Conservation (phyloP, 2,113 vertebrate species). For the Prolemur simus region DNA sequence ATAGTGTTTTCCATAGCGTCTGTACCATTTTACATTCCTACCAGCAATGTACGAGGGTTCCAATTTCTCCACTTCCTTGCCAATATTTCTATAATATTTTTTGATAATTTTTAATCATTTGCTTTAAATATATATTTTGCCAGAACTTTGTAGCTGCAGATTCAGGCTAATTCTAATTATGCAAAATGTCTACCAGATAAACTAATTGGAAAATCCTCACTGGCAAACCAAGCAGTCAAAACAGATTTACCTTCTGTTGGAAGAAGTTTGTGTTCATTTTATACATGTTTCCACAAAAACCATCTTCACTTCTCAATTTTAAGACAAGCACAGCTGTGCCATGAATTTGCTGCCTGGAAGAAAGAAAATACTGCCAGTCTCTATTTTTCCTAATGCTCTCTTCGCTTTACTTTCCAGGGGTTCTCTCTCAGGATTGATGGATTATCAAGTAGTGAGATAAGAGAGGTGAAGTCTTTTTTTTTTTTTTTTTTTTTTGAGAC, state of each 20-base stretch:
- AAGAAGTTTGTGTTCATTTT: slow-evolving; percentile 52
- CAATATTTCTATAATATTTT: slow-evolving; percentile 24
- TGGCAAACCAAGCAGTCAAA: slow-evolving; percentile 52
- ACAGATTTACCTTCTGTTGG: slow-evolving; percentile 24
- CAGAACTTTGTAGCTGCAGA: slow-evolving; percentile 8
- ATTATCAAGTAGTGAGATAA: neutral
- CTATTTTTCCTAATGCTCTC: neutral
- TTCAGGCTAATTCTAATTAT: slow-evolving; percentile 39
- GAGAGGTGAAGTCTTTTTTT: neutral
- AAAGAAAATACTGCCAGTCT: neutral
- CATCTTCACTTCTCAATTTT: neutral
- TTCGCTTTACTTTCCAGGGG: neutral
- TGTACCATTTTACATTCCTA: neutral
- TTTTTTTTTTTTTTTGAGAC: too few species aligned
- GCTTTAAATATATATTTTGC: slow-evolving; percentile 42
- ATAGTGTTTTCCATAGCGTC: neutral
- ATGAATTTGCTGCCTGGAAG: neutral
- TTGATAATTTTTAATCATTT: neutral
- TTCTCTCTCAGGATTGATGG: neutral
- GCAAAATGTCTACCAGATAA: neutral
- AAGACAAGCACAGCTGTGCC: neutral
- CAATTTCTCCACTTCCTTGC: neutral
- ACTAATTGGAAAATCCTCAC: neutral
- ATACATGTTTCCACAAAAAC: neutral
- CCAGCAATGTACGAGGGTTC: neutral